Evolutionary conservation across 2,888 invertebrate species (phyloP), one percentile per base, ranked within the genome.

Genomic region (Harpagoxenus sublaevis): DNA sequence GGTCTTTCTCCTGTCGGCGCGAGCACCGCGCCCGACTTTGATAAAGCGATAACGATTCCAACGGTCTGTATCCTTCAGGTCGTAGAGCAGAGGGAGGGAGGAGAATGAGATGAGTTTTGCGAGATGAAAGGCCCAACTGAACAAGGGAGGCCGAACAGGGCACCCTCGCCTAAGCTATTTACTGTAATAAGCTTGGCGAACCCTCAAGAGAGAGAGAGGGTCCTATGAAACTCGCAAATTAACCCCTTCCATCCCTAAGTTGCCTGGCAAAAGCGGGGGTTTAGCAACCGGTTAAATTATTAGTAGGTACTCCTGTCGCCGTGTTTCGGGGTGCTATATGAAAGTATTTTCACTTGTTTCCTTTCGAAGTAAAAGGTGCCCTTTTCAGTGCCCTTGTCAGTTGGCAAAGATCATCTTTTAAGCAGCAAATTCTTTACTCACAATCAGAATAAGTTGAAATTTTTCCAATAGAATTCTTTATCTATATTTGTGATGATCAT

Each of bases 201-300:
- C 65, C 71, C 39, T 74, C 39, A 23, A 18, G 77, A 65, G 83
- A 73, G 63, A 5, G 55, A 39, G 55, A 39, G 82, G 42, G 65
- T 86, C 60, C 78, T 71, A 84, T 83, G 68, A 84, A 85, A 79
- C 85, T 86, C 81, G 65, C 82, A 86, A 87, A 88, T 89, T 88
- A 89, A 87, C 86, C 63, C 79, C 57, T 82, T 73, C 83, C 84
- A 53, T 81, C 60, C 15, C 48, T 71, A 23, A 28, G 62, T 62
- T 75, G 12, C 28, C 42, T 74, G 28, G 60, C 60, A 78, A 84
- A 83, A 81, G 71, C 81, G 65, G 62, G 63, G 71, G 42, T 89
- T 88, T 84, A 84, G 79, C 84, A 65, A 83, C 57, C 62, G 23
- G 63, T 53, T 86, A 55, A 87, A 88, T 87, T 85, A 86, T 87